Evolutionary conservation across 2,888 invertebrate genomes (phyloP).

Genomic region (Trichogramma dendrolimi): DNA sequence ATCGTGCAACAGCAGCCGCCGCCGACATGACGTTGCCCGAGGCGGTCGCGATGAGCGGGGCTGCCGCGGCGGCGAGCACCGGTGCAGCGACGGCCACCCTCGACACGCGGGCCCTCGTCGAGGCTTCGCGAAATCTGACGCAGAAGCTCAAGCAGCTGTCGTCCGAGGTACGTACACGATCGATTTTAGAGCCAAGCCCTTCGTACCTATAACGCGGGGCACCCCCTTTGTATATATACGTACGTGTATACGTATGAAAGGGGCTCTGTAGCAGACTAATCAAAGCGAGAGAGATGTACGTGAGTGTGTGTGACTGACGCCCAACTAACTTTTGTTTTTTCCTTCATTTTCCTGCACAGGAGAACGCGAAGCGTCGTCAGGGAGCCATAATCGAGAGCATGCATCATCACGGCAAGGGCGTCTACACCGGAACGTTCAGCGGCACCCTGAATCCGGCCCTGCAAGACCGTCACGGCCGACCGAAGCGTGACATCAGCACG

Average conservation of each 20-base stretch:
- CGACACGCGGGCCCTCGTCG: slow-evolving; percentile 75
- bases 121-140: slow-evolving; percentile 87
- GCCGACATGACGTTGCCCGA: slow-evolving; percentile 35
- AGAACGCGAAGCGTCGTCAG: slow-evolving; percentile 53
- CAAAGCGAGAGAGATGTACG: neutral
- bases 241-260: neutral
- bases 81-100: slow-evolving; percentile 50
- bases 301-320: neutral
- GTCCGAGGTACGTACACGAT: slow-evolving; percentile 65
- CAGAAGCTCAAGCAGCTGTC: slow-evolving; percentile 86
- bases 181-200: neutral
- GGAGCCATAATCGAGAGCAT: slow-evolving; percentile 87
- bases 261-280: neutral
- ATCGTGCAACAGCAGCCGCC: slow-evolving; percentile 28
- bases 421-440: slow-evolving; percentile 94
- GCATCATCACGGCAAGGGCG: slow-evolving; percentile 91
- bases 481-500: slow-evolving; percentile 89
- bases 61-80: slow-evolving; percentile 36
- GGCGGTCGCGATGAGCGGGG: slow-evolving; percentile 35
- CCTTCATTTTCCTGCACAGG: slow-evolving; percentile 34
- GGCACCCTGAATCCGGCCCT: slow-evolving; percentile 90
- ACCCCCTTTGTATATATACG: too few relatives aligned
- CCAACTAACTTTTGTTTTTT: neutral
- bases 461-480: slow-evolving; percentile 86
- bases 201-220: too few relatives aligned